Evolutionary conservation across 2,888 invertebrate genomes (phyloP), one percentile per base, ranked within the genome.

Genomic region (Chrysolina oricalcia): DNA sequence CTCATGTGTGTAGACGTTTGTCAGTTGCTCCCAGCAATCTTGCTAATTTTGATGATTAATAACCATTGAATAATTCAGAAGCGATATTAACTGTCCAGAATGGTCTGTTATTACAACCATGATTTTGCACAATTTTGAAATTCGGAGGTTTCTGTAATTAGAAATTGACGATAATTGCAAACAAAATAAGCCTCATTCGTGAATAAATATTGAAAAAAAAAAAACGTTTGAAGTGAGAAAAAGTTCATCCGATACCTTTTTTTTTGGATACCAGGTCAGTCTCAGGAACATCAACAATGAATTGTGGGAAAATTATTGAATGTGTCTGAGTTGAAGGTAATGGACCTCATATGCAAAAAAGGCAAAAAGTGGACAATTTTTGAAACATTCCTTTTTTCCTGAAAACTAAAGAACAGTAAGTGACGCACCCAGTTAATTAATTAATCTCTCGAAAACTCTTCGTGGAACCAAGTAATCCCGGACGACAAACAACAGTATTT

Each of bases 181-280:
- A 19, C 15, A 21, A 56, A 56, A 15, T 23, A 21, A 56, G 21
- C 53, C 21, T 3, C 1, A 56, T 21, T 56, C 15, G 21, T 21
- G 1, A 23, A 56, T 56, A 56, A 56, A 21, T 10, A 13, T 21
- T 53, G 56, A n/a, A n/a, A n/a, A n/a, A 43, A 66, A 21, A 23
- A 66, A 66, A 66, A 48, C 66, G 21, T 23, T 17, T n/a, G 11
- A 23, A 46, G 66, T 46, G 48, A 19, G n/a, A 66, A 66, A 23
- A 8, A 66, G 19, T 46, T 15, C 21, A 19, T 48, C 19, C 15
- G 19, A 48, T 27, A 66, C 19, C 48, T 48, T 48, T 21, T 23
- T 48, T 23, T n/a, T 48, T 48, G 48, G 66, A 48, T 46, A n/a
- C 23, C 46, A 66, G n/a, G n/a, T n/a, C n/a, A n/a, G n/a, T n/a